Conservation (phyloP, 2,888 invertebrate genomes). For the Dorcus hopei region DNA sequence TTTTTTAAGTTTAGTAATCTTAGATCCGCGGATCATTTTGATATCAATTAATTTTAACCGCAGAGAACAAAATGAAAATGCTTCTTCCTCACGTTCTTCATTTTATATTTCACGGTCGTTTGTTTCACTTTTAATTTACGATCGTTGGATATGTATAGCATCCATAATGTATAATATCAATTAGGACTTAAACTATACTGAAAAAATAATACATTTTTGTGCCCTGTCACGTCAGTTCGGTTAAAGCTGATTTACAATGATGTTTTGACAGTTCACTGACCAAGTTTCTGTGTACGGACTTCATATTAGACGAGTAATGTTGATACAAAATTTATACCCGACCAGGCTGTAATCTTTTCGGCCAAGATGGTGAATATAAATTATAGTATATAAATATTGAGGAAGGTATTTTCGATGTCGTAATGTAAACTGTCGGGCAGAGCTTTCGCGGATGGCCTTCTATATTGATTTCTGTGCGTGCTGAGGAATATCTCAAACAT, state of each 20-base stretch:
- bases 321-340: constrained; percentile 28
- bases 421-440: constrained; percentile 17
- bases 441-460: constrained; percentile 23
- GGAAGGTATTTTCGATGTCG: constrained; percentile 38
- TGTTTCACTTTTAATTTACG: background rate
- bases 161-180: constrained; percentile 8
- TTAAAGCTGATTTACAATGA: constrained; percentile 30
- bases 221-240: constrained; percentile 14
- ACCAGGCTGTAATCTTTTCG: constrained; percentile 34
- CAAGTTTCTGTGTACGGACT: constrained; percentile 22
- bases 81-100: background rate
- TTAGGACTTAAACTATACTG: constrained; percentile 9
- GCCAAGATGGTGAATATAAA: constrained; percentile 45
- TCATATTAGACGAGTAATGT: constrained; percentile 5
- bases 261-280: constrained; percentile 29
- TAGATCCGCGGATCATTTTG: too few species aligned
- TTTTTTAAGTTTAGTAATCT: too few species aligned
- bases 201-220: constrained; percentile 9
- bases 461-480: constrained; percentile 45
- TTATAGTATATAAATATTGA: constrained; percentile 44
- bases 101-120: background rate
- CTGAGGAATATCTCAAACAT: constrained; percentile 46
- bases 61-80: background rate
- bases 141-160: background rate
- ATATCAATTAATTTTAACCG: background rate